phyloP scores from a whole-genome alignment of 2,888 invertebrate genomes.

The Branchipolynoe longqiensis region DNA sequence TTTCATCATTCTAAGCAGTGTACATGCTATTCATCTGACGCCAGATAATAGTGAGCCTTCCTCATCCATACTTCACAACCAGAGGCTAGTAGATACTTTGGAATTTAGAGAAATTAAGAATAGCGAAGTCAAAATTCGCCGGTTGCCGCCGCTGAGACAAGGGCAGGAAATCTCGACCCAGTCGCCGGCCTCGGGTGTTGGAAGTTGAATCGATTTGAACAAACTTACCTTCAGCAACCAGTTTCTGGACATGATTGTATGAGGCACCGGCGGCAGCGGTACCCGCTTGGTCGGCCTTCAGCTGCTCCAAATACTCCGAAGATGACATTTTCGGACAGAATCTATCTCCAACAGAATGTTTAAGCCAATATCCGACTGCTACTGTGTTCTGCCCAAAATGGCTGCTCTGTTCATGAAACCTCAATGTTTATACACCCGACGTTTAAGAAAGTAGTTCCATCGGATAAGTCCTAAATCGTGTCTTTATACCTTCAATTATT shows the following conservation, averaged over 20 bases:
- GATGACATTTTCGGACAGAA: slow-evolving; percentile 40
- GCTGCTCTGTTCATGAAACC: background rate
- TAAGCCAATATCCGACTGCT: background rate
- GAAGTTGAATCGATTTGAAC: background rate
- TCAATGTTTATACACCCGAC: slow-evolving; percentile 16
- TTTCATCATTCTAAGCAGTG: too few species aligned
- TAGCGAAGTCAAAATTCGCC: background rate
- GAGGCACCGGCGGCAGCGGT: background rate
- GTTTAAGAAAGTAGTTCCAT: slow-evolving; percentile 28
- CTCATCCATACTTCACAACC: too few species aligned
- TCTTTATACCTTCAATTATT: too few species aligned
- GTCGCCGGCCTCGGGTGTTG: slow-evolving; percentile 34
- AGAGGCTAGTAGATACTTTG: too few species aligned
- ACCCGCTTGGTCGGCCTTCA: slow-evolving; percentile 14
- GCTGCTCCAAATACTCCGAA: slow-evolving; percentile 48
- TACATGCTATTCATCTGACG: too few species aligned
- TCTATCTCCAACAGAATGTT: background rate
- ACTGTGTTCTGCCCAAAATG: slow-evolving; percentile 26
- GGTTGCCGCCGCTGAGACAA: slow-evolving; percentile 5
- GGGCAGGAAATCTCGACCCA: slow-evolving; percentile 43
- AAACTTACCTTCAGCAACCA: slow-evolving; percentile 51
- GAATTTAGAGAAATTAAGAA: background rate
- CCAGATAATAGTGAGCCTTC: too few species aligned
- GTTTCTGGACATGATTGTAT: slow-evolving; percentile 1
- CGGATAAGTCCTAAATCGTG: too few species aligned